These are phyloP conservation scores for Actinemys pallida DNA, from an alignment of 2,113 vertebrate genomes.

Conservation along the genomic window DNA sequence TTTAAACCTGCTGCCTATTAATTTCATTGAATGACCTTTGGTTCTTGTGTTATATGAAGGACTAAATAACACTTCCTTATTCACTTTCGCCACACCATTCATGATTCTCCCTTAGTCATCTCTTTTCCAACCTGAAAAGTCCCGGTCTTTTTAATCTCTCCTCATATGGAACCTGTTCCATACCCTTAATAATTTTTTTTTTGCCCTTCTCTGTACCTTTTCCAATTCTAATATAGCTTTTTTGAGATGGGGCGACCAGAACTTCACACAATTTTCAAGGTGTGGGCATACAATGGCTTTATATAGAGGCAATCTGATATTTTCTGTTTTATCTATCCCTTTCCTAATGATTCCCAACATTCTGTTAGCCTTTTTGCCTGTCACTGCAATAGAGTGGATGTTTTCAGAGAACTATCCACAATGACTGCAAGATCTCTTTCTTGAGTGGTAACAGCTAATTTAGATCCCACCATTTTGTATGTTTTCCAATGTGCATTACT, in stretches of 20 bases:
- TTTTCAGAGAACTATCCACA: not conserved
- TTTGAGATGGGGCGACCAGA: not conserved
- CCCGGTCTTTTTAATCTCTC: not conserved
- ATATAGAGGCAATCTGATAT: not conserved
- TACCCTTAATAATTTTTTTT: not conserved
- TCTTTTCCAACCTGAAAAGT: not conserved
- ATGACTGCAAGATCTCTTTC: not conserved
- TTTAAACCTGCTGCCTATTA: not conserved
- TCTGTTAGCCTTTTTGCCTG: not conserved
- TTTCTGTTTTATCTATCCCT: not conserved
- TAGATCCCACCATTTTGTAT: not conserved
- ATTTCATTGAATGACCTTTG: not conserved
- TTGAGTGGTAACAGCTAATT: not conserved
- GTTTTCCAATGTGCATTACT: not conserved
- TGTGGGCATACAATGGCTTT: not conserved
- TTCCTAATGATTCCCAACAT: not conserved
- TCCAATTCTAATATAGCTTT: not conserved
- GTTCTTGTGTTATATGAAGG: not conserved
- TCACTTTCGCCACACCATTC: not conserved
- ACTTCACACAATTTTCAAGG: not conserved
- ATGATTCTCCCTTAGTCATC: not conserved
- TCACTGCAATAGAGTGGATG: not conserved
- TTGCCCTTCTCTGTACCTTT: not conserved
- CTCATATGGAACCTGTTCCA: not conserved
- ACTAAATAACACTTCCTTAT: not conserved